Conservation (phyloP, 1,140 invertebrate species). For the Sitobion miscanthi region DNA sequence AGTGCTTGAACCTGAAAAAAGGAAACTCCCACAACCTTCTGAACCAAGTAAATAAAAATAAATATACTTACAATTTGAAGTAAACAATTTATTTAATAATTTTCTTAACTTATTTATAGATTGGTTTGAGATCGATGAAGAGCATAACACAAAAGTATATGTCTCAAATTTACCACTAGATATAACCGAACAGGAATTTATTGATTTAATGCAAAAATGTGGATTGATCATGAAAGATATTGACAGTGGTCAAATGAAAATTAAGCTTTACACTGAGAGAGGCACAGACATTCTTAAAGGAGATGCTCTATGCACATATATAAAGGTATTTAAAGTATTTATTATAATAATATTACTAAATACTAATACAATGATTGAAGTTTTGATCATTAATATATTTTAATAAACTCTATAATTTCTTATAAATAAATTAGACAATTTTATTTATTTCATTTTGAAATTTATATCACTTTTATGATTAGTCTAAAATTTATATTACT, state of each 20-base stretch:
- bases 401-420: no score
- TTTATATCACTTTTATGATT: no score
- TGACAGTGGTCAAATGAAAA: constrained; percentile 82
- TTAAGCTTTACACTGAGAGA: constrained; percentile 91
- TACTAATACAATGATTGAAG: not conserved
- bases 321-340: constrained; percentile 72
- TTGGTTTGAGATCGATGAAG: constrained; percentile 94
- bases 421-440: no score
- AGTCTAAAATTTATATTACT: no score
- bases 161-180: constrained; percentile 90
- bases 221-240: constrained; percentile 93
- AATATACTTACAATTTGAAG: not conserved
- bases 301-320: constrained; percentile 96
- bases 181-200: constrained; percentile 87
- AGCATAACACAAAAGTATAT: constrained; percentile 97
- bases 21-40: constrained; percentile 65
- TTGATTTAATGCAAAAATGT: constrained; percentile 93
- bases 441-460: no score
- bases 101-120: constrained; percentile 63
- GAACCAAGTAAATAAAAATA: constrained; percentile 62
- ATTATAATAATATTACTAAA: not conserved
- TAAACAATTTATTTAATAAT: constrained; percentile 1
- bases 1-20: constrained; percentile 62
- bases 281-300: constrained; percentile 88
- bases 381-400: not conserved